Evolutionary conservation across 2,888 invertebrate species (phyloP).

Genomic region (Chalcis sispes): DNA sequence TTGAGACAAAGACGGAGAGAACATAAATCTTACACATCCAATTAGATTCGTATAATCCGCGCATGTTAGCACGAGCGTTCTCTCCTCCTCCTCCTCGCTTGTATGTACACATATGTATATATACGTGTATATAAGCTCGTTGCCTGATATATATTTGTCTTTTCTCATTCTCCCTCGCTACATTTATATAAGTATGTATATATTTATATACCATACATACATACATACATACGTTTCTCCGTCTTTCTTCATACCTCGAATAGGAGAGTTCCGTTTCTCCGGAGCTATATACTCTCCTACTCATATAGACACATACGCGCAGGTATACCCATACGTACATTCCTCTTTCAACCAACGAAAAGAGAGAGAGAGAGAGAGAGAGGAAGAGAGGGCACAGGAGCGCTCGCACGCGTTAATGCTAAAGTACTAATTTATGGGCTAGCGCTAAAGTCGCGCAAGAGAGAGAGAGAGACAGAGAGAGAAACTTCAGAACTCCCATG

Average conservation of each 20-base stretch:
- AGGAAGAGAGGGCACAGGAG: too few species aligned
- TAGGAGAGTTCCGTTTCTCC: conserved; percentile 16
- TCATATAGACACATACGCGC: not conserved
- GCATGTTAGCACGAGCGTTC: conserved; percentile 49
- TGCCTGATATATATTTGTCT: not conserved
- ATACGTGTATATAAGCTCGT: not conserved
- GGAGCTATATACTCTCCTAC: not conserved
- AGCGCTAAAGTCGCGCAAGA: conserved; percentile 9
- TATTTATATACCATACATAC: not conserved
- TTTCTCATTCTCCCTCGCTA: conserved; percentile 41
- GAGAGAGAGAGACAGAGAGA: conserved; percentile 59
- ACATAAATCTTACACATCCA: conserved; percentile 71
- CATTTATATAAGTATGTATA: conserved; percentile 51
- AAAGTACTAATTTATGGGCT: conserved; percentile 73
- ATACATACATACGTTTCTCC: not conserved
- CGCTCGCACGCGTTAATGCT: conserved; percentile 70
- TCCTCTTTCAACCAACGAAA: conserved; percentile 22
- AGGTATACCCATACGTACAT: not conserved
- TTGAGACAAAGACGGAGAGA: conserved; percentile 33
- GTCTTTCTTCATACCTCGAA: conserved; percentile 14
- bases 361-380: conserved; percentile 56
- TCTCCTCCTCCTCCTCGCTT: not conserved
- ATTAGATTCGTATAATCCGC: conserved; percentile 74
- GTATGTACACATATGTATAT: not conserved
- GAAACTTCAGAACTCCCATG: not conserved